phyloP scores from a whole-genome alignment of 2,797 vertebrate genomes.

The Xenopus petersii region DNA sequence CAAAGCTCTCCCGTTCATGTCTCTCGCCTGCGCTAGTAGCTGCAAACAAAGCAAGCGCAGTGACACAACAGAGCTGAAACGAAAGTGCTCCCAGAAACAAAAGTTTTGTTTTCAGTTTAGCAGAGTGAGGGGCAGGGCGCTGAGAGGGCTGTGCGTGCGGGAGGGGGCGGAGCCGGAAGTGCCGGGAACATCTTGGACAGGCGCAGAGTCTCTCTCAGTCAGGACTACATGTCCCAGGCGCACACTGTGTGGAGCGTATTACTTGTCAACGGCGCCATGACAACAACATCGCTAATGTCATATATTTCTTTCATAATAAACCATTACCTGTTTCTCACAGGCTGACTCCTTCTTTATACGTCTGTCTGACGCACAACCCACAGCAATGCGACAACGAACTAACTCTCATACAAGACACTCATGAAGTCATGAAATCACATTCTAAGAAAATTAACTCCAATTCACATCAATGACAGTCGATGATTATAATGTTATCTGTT shows the following conservation, averaged over 20 bases:
- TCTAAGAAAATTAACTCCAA: too few species aligned
- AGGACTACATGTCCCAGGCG: conserved; percentile 1
- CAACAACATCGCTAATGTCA: too few species aligned
- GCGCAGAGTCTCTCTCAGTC: conserved; percentile 1
- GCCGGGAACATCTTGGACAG: conserved; percentile 17
- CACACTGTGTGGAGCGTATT: not conserved
- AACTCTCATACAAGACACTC: too few species aligned
- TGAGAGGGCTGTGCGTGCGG: conserved; percentile 8
- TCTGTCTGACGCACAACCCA: too few species aligned
- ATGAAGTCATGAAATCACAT: too few species aligned
- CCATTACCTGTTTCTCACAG: too few species aligned
- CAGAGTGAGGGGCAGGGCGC: not conserved
- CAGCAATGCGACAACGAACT: too few species aligned
- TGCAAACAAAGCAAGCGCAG: not conserved
- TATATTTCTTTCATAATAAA: too few species aligned
- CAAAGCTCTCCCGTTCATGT: not conserved
- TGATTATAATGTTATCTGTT: too few species aligned
- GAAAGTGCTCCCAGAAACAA: conserved; percentile 13
- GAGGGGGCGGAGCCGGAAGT: conserved; percentile 43
- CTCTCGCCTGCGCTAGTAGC: not conserved
- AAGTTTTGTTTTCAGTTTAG: conserved; percentile 47
- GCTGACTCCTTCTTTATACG: too few species aligned
- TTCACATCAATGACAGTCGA: too few species aligned
- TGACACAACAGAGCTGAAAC: not conserved
- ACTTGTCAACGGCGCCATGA: too few species aligned